phyloP scores from a whole-genome alignment of 2,113 vertebrate genomes.

The Macrotis lagotis region DNA sequence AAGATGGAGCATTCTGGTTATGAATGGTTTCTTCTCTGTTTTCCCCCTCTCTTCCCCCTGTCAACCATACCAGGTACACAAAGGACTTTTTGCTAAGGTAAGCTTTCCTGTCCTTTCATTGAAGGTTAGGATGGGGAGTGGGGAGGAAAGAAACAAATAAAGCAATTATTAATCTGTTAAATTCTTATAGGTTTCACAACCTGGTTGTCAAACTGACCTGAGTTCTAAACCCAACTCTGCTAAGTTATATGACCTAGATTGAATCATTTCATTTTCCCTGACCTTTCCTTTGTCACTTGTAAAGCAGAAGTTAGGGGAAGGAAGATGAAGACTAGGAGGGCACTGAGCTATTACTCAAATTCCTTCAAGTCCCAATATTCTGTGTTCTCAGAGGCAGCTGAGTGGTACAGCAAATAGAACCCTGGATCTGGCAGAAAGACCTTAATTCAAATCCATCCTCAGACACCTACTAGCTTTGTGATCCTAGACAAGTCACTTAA shows the following conservation, averaged over 20 bases:
- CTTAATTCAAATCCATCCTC: background rate
- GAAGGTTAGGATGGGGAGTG: background rate
- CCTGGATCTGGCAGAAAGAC: background rate
- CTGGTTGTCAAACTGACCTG: fast-evolving
- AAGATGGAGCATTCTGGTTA: conserved; percentile 63
- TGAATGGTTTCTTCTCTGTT: conserved; percentile 48
- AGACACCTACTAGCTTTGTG: background rate
- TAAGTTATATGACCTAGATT: background rate
- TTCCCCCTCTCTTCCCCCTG: conserved; percentile 53
- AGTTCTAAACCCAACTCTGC: background rate
- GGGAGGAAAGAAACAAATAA: background rate
- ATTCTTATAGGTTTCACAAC: background rate
- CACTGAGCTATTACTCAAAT: background rate
- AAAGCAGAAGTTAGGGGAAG: conserved; percentile 23
- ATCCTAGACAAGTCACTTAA: background rate
- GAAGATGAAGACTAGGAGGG: background rate
- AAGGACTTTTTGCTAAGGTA: conserved; percentile 42
- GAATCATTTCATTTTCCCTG: background rate
- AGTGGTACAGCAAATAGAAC: background rate
- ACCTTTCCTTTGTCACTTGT: conserved; percentile 49
- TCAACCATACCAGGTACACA: conserved; percentile 69
- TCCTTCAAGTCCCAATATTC: background rate
- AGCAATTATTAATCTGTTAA: background rate
- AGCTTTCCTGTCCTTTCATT: conserved; percentile 44
- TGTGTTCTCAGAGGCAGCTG: background rate